Percentiles rank a stretch among this genome's conserved stretches.
Evolutionary conservation across 2,797 vertebrate genomes (phyloP).

Genomic region (Babyrousa celebensis): DNA sequence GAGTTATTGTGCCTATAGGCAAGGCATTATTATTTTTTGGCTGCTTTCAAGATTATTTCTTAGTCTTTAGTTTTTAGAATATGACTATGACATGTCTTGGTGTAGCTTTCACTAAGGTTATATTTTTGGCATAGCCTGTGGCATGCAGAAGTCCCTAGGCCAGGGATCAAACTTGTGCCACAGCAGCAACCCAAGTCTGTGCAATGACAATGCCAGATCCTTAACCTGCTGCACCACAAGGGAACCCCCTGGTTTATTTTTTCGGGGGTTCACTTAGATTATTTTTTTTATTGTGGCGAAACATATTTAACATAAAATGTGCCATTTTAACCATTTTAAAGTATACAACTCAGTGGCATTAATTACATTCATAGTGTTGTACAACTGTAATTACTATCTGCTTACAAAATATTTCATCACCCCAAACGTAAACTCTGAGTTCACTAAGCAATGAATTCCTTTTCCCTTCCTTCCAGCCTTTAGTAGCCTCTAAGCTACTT

Average conservation of each 20-base stretch:
- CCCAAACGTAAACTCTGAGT: not conserved
- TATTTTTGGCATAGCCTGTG: not conserved
- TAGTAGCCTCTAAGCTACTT: not conserved
- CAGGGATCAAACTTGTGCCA: no score
- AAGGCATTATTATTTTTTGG: not conserved
- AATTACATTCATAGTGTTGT: not conserved
- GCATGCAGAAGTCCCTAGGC: no score
- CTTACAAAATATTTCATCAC: slow-evolving; percentile 13
- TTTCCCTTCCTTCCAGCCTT: not conserved
- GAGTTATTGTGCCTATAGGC: not conserved
- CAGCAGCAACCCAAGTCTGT: no score
- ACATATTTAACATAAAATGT: not conserved
- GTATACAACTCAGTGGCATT: not conserved
- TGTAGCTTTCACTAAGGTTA: not conserved
- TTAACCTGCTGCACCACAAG: no score
- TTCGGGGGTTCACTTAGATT: not conserved
- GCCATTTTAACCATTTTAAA: slow-evolving; percentile 7
- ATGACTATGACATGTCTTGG: not conserved
- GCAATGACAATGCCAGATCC: no score
- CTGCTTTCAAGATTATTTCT: not conserved
- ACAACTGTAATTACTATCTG: not conserved
- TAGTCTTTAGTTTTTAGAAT: not conserved
- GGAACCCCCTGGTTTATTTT: not conserved
- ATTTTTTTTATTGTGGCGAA: not conserved
- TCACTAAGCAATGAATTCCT: not conserved